phyloP scores from a whole-genome alignment of 2,888 invertebrate genomes.

The Argyresthia albistria region DNA sequence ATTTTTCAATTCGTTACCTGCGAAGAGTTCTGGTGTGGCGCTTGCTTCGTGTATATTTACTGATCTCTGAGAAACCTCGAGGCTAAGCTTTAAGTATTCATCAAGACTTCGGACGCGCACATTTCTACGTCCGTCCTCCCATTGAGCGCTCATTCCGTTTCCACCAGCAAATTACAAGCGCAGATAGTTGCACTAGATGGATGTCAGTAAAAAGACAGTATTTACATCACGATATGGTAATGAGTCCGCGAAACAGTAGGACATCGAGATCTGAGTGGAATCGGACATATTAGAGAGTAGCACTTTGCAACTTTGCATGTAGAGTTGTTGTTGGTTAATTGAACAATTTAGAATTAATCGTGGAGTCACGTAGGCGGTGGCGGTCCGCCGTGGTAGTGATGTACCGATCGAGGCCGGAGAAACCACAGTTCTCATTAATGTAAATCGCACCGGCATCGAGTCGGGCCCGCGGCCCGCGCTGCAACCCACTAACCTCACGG shows the following conservation, averaged over 20 bases:
- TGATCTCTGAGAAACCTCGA: conserved; percentile 7
- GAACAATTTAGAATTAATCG: conserved; percentile 34
- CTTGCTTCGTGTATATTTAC: neutral
- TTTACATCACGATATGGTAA: conserved; percentile 21
- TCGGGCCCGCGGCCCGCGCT: conserved; percentile 25
- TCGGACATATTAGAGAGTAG: conserved; percentile 16
- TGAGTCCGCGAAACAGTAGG: conserved; percentile 9
- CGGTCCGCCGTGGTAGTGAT: conserved; percentile 20
- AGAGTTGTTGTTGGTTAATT: conserved; percentile 33
- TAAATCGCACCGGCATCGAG: conserved; percentile 36
- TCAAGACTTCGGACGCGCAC: conserved; percentile 10
- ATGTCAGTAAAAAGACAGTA: conserved; percentile 7
- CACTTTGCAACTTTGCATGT: conserved; percentile 11
- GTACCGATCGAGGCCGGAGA: conserved; percentile 44
- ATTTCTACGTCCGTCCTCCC: conserved; percentile 8
- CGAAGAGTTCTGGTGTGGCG: conserved; percentile 1
- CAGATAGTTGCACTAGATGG: neutral
- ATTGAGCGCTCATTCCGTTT: conserved; percentile 11
- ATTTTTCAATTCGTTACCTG: conserved; percentile 38
- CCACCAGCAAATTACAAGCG: conserved; percentile 7
- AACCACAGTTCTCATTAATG: conserved; percentile 59
- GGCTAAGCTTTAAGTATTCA: conserved; percentile 16
- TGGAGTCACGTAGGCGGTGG: conserved; percentile 40
- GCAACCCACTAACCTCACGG: conserved; percentile 58
- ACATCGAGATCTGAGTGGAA: neutral